Evolutionary conservation across 2,888 invertebrate species (phyloP).

Genomic region (Marronus borbonicus): DNA sequence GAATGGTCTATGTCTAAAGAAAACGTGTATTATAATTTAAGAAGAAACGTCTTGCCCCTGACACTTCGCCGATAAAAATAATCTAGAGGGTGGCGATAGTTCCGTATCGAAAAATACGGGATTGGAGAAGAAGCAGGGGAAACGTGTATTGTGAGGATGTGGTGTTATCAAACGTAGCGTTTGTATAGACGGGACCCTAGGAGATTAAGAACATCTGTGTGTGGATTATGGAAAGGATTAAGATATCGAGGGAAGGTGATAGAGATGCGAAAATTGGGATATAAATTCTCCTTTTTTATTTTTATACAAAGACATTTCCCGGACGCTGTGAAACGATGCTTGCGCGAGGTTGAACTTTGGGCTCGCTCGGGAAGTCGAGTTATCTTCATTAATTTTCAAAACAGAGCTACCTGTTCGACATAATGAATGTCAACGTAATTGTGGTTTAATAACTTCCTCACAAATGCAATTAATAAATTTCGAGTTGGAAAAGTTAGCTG

Average conservation of each 20-base stretch:
- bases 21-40: slow-evolving; percentile 28
- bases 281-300: slow-evolving; percentile 4
- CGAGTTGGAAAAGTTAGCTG: too few species aligned
- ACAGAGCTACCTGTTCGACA: background rate
- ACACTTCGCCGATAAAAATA: slow-evolving; percentile 24
- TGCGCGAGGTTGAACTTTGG: background rate
- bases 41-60: slow-evolving; percentile 7
- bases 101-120: background rate
- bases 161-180: background rate
- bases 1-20: background rate
- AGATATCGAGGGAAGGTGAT: slow-evolving; percentile 16
- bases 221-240: slow-evolving; percentile 12
- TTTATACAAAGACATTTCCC: background rate
- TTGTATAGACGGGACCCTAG: slow-evolving; percentile 8
- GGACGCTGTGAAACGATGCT: background rate
- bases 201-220: slow-evolving; percentile 39
- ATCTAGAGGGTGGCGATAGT: slow-evolving; percentile 11
- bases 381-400: background rate
- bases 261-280: background rate
- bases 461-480: too few species aligned
- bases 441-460: too few species aligned
- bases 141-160: background rate
- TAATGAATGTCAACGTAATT: too few species aligned
- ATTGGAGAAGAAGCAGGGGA: background rate
- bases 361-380: background rate